Base-by-base conservation (phyloP, 2,888 invertebrate species). In the Atrina japonica region DNA sequence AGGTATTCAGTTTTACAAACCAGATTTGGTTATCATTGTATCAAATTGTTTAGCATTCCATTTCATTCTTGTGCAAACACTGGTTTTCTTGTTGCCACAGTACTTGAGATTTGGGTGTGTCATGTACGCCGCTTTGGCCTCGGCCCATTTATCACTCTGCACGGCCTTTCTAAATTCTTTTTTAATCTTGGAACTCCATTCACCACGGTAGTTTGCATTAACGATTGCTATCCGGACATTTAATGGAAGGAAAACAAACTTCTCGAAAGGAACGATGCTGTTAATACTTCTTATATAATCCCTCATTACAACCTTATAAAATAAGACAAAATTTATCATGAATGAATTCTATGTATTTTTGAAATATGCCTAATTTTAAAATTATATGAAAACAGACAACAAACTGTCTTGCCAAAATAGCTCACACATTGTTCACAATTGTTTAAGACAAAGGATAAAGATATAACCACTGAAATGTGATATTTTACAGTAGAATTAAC, bases 151-250 rank as follows among this genome's bases (percentile, higher is more conserved):
- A 5, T 43, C 59, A 35, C 25, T 21, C 16, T 45, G 27, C 3
- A 66, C 41, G 16, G 59, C 59, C 5, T 3, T 29, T 11, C 18
- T 50, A 18, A 59, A 59, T 21, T 59, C 35, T 16, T n/a, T 50
- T 2, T 16, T 59, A 14, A 59, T 30, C 11, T n/a, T 56, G 5
- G 41, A 16, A 14, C 50, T 21, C 23, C 58, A 41, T 21, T 66
- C 66, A 1, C 66, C 66, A 29, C 66, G 47, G 29, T 66, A 66
- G 11, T 50, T 50, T 41, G 66, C 66, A 14, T 50, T 66, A 14
- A 66, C 21, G 5, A 66, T n/a, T 0, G 59, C 66, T 18, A 50
- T 50, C 50, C 50, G 47, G 18, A 59, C 59, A 52, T 58, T 59
- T 18, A 40, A 23, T 16, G 59, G 50, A 29, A 66, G 41, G 11